Base-by-base conservation (phyloP, 2,888 invertebrate species). In the Hirtodrosophila trivittata region DNA sequence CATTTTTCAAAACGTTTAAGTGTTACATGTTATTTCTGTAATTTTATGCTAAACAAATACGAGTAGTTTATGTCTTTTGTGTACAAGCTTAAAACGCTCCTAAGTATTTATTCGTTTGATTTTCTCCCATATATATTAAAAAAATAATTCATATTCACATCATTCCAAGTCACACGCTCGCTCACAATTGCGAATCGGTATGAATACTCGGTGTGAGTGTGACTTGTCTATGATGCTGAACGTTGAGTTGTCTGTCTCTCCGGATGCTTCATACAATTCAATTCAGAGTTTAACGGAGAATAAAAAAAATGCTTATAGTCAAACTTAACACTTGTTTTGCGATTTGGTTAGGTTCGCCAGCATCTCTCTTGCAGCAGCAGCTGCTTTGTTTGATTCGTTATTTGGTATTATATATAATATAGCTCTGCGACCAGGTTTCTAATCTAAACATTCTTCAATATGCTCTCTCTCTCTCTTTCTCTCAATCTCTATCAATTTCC, bases 11-110 rank as follows among this genome's bases (percentile, higher is more conserved):
- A 21, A 21, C 18, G 18, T 21, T 21, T 67, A 75, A 85, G 87
- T 75, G 66, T 81, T 81, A 81, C 84, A 86, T 76, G 58, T 75
- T 78, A 66, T 86, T 84, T 84, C 58, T 60, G 65, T 80, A 60
- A 62, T 55, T 67, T 84, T 66, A 77, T 57, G 68, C 74, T 86
- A 80, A 73, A 85, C 85, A 73, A 80, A 76, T 86, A 81, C 84
- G 81, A 80, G 84, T 83, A 72, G 41, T 56, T 83, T 63, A 58
- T 77, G 84, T 78, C 84, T 86, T 82, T 83, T 78, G 78, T 77
- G 65, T 82, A 82, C 63, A 82, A 85, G 78, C 78, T 78, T 74
- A 67, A 77, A 75, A 71, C 86, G 75, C 84, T 81, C 63, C 64
- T 66, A 69, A 77, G 64, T 71, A 54, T 54, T 51, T 39, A 67